A percentile compares a stretch with the other conserved stretches of the same genome.
phyloP scores from a whole-genome alignment of 2,888 invertebrate genomes.

The Andrena bicolor region DNA sequence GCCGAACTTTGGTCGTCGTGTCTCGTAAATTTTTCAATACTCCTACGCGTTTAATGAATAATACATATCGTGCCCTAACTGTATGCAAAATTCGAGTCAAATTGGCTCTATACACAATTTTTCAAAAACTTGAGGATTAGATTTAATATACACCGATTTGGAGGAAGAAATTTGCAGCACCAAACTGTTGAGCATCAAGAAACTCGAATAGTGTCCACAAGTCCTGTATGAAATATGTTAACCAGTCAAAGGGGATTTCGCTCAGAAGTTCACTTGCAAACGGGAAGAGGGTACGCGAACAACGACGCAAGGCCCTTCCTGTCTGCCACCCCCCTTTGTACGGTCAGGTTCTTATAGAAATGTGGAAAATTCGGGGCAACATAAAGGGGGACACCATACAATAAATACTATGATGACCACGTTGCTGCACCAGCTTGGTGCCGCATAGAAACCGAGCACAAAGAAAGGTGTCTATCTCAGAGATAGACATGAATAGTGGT shows the following conservation, averaged over 20 bases:
- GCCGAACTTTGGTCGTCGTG: too few relatives aligned
- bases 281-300: constrained; percentile 71
- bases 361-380: constrained; percentile 67
- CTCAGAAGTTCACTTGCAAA: background rate
- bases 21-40: too few relatives aligned
- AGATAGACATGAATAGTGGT: too few relatives aligned
- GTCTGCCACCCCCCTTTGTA: constrained; percentile 58
- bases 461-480: constrained; percentile 62
- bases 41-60: too few relatives aligned
- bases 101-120: background rate
- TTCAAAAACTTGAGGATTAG: background rate
- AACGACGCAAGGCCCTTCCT: constrained; percentile 52
- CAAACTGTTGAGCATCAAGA: background rate
- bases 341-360: constrained; percentile 79
- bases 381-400: constrained; percentile 16
- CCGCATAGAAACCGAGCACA: constrained; percentile 54
- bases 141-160: background rate
- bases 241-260: background rate
- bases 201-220: background rate
- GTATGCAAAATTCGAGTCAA: too few relatives aligned
- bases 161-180: background rate
- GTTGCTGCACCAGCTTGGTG: constrained; percentile 17
- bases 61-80: too few relatives aligned
- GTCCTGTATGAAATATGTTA: constrained; percentile 4
- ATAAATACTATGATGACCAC: constrained; percentile 19